Evolutionary conservation across 1,140 invertebrate genomes (phyloP).

Genomic region (Tenebrio molitor): DNA sequence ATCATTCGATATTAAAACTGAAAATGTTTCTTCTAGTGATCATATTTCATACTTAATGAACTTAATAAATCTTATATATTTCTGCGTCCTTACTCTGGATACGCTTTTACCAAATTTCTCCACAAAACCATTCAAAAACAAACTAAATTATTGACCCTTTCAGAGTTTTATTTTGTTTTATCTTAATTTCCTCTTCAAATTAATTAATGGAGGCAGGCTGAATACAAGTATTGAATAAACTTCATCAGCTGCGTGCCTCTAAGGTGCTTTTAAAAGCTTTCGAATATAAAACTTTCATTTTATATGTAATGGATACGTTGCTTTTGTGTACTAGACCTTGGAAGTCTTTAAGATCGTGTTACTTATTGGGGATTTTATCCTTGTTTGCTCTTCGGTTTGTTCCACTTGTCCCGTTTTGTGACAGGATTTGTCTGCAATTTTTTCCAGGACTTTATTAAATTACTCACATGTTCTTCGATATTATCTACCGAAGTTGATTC

Average conservation of each 20-base stretch:
- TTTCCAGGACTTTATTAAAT: neutral
- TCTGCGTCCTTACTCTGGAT: too few relatives aligned
- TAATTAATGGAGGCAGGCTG: neutral
- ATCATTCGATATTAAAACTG: too few relatives aligned
- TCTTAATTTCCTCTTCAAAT: neutral
- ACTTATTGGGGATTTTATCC: slow-evolving; percentile 28
- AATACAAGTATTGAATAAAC: slow-evolving; percentile 36
- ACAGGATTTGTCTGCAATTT: neutral
- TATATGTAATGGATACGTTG: slow-evolving; percentile 42
- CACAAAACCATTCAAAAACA: neutral
- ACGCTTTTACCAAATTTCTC: too few relatives aligned
- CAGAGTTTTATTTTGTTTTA: neutral
- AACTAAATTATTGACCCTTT: neutral
- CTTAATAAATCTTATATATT: too few relatives aligned
- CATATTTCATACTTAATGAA: too few relatives aligned
- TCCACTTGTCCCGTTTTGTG: neutral
- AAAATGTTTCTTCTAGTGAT: too few relatives aligned
- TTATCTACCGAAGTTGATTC: too few relatives aligned
- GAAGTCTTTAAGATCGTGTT: slow-evolving; percentile 29
- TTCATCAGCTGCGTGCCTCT: neutral
- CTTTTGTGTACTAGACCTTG: slow-evolving; percentile 35
- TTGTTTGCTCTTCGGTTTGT: slow-evolving; percentile 12
- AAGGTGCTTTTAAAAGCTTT: slow-evolving; percentile 30
- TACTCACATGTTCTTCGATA: neutral
- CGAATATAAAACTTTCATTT: slow-evolving; percentile 38